phyloP scores from a whole-genome alignment of 2,797 vertebrate species.

The Oophaga sylvatica region DNA sequence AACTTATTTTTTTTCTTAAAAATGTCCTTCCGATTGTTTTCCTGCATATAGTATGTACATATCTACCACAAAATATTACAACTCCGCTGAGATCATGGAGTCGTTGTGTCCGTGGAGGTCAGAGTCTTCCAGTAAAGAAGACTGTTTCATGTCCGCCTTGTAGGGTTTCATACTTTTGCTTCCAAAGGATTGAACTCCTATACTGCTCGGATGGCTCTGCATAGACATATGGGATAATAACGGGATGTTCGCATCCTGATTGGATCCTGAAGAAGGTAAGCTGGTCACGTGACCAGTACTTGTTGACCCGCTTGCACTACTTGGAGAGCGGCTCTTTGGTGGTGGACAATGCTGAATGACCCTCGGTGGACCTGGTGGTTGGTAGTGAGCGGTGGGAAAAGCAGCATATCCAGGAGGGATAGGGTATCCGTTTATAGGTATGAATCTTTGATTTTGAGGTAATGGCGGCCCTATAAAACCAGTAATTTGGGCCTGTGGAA shows the following conservation, averaged over 20 bases:
- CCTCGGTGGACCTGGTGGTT: slow-evolving; percentile 79
- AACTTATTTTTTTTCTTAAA: slow-evolving; percentile 64
- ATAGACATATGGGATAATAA: slow-evolving; percentile 90
- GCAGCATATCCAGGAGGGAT: slow-evolving; percentile 94
- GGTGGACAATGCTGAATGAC: slow-evolving; percentile 95
- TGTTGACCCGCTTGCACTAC: slow-evolving; percentile 96
- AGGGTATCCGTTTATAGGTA: slow-evolving; percentile 94
- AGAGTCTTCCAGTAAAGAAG: slow-evolving; percentile 84
- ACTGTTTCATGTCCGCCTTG: slow-evolving; percentile 87
- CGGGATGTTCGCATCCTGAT: slow-evolving; percentile 95
- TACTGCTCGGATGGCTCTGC: slow-evolving; percentile 81
- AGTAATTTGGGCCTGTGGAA: slow-evolving; percentile 84
- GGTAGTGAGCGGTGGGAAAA: slow-evolving; percentile 89
- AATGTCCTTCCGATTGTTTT: slow-evolving; percentile 57
- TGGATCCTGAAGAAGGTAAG: slow-evolving; percentile 92
- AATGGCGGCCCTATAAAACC: slow-evolving; percentile 85
- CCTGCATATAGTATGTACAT: slow-evolving; percentile 69
- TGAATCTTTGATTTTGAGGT: slow-evolving; percentile 89
- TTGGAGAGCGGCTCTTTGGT: slow-evolving; percentile 96
- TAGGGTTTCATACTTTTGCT: slow-evolving; percentile 87
- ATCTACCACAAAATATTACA: slow-evolving; percentile 75
- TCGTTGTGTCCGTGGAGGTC: slow-evolving; percentile 88
- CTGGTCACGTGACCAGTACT: slow-evolving; percentile 97
- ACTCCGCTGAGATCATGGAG: slow-evolving; percentile 88
- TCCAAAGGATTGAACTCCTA: slow-evolving; percentile 82